Percentiles rank a stretch among this genome's conserved stretches.
phyloP scores from a whole-genome alignment of 64 coral and sea anemone species.

The Cladopsammia gracilis region DNA sequence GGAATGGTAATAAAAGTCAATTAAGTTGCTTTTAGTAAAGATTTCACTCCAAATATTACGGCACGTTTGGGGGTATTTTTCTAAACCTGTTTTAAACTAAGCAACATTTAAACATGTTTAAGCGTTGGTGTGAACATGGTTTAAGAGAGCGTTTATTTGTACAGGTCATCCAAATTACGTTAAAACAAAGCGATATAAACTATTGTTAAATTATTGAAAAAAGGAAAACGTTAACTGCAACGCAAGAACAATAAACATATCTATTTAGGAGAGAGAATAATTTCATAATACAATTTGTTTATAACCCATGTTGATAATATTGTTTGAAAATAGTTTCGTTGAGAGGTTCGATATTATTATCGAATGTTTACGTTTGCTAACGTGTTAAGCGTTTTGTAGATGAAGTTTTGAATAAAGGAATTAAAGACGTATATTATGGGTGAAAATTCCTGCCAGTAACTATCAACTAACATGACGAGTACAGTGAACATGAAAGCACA shows the following conservation, averaged over 20 bases:
- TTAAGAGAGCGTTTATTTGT: background rate
- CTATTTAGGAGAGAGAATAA: background rate
- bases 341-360: background rate
- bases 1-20: too few species aligned
- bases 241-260: background rate
- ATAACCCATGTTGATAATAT: background rate
- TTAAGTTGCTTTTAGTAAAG: too few species aligned
- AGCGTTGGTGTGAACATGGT: too few species aligned
- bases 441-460: too few species aligned
- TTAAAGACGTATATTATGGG: background rate
- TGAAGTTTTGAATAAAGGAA: constrained; percentile 17
- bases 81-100: too few species aligned
- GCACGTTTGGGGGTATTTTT: too few species aligned
- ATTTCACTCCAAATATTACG: too few species aligned
- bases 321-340: constrained; percentile 13
- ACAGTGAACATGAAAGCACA: too few species aligned
- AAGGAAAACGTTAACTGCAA: background rate
- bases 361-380: background rate
- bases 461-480: too few species aligned
- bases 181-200: background rate
- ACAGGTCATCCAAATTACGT: background rate
- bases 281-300: background rate
- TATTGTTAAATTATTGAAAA: constrained; percentile 43
- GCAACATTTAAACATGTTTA: too few species aligned
- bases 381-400: background rate